These are phyloP conservation scores for Dyspetes luteomarginatus DNA, from an alignment of 2,888 invertebrate genomes.

Conservation along the genomic window DNA sequence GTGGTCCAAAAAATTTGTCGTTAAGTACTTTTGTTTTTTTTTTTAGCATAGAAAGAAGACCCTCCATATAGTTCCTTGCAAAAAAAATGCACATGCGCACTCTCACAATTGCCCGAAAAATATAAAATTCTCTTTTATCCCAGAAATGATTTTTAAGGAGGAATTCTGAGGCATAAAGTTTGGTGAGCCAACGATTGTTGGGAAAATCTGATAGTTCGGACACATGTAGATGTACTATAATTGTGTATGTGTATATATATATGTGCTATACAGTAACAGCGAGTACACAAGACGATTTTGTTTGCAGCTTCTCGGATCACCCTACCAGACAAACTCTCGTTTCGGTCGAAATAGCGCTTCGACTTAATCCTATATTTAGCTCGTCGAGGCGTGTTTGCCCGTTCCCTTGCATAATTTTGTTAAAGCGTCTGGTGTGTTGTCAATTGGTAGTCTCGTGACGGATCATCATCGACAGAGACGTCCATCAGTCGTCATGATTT, in stretches of 20 bases:
- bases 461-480: conserved; percentile 11
- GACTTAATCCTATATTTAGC: conserved; percentile 66
- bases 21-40: not conserved
- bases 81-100: not conserved
- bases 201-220: conserved; percentile 59
- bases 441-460: conserved; percentile 55
- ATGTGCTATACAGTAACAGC: not conserved
- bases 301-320: conserved; percentile 59
- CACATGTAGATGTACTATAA: conserved; percentile 29
- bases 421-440: conserved; percentile 61
- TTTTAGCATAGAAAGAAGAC: not conserved
- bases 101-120: not conserved
- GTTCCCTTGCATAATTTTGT: conserved; percentile 68
- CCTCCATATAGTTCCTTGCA: not conserved
- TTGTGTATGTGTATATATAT: conserved; percentile 1
- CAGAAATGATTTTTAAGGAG: conserved; percentile 14
- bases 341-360: conserved; percentile 66
- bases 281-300: conserved; percentile 54
- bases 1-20: not conserved
- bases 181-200: conserved; percentile 45
- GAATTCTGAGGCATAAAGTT: conserved; percentile 38
- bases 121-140: not conserved
- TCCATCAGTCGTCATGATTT: conserved; percentile 10
- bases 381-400: conserved; percentile 58
- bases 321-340: conserved; percentile 52